Conservation (phyloP, 64 coral and sea anemone genomes). For the Dendrophyllia cribrosa region DNA sequence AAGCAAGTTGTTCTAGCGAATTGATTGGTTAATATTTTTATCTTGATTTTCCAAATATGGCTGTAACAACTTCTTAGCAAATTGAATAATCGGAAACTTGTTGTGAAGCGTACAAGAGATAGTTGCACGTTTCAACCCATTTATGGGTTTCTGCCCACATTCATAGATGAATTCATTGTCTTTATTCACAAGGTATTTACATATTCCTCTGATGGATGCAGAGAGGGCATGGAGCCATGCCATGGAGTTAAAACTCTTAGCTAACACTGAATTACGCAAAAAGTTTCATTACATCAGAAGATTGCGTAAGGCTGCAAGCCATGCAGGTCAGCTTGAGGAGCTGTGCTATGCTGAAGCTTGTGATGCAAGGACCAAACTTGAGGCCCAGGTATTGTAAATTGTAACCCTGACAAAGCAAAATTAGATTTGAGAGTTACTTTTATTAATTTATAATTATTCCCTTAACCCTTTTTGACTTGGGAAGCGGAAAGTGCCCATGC, state of each 20-base stretch:
- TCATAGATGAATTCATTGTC: background rate
- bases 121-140: too few species aligned
- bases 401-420: background rate
- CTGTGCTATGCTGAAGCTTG: constrained; percentile 83
- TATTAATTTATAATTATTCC: too few species aligned
- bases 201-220: constrained; percentile 97
- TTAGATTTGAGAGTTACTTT: background rate
- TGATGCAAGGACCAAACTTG: constrained; percentile 95
- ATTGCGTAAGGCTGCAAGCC: constrained; percentile 86
- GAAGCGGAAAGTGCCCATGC: too few species aligned
- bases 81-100: too few species aligned
- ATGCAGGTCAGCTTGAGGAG: constrained; percentile 81
- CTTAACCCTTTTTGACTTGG: too few species aligned
- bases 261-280: constrained; percentile 89
- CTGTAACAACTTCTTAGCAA: too few species aligned
- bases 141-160: too few species aligned
- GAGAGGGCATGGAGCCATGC: constrained; percentile 99
- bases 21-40: too few species aligned
- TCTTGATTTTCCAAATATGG: too few species aligned
- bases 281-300: constrained; percentile 96
- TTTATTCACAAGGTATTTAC: constrained; percentile 81
- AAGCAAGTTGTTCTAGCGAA: too few species aligned
- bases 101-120: too few species aligned
- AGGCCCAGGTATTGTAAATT: constrained; percentile 80
- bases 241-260: constrained; percentile 97